These are phyloP conservation scores for Drosophila guanche DNA, from an alignment of 1,140 invertebrate genomes.

Conservation along the genomic window DNA sequence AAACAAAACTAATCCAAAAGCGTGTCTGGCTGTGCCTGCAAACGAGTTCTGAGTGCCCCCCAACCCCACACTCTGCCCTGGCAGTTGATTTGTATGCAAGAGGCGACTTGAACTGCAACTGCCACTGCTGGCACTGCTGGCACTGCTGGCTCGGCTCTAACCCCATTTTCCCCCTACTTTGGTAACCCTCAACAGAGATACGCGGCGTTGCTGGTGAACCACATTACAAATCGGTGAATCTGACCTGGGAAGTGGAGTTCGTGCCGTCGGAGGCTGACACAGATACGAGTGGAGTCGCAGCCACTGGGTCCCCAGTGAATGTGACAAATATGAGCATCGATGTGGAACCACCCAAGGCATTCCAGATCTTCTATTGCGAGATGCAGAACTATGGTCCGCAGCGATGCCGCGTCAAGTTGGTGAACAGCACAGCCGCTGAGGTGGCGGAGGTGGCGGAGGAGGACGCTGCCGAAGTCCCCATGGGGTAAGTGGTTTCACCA, in stretches of 20 bases:
- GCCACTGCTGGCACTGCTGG: constrained; percentile 36
- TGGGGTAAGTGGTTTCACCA: constrained; percentile 28
- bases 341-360: constrained; percentile 83
- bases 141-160: constrained; percentile 47
- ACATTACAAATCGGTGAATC: constrained; percentile 88
- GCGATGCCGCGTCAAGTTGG: constrained; percentile 87
- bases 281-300: constrained; percentile 40
- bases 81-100: constrained; percentile 77
- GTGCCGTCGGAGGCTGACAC: constrained; percentile 72
- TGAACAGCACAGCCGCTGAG: constrained; percentile 76
- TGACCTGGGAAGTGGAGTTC: constrained; percentile 87
- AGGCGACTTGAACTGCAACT: constrained; percentile 32
- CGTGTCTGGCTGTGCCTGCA: constrained; percentile 37
- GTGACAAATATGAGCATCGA: constrained; percentile 76
- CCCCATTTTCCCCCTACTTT: constrained; percentile 72
- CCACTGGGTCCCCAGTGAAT: constrained; percentile 17
- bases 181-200: constrained; percentile 84
- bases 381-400: constrained; percentile 90
- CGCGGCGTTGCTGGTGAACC: constrained; percentile 88
- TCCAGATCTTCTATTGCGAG: constrained; percentile 90
- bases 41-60: constrained; percentile 64
- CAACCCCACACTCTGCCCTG: constrained; percentile 10
- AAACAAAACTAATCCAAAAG: constrained; percentile 60
- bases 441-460: constrained; percentile 27
- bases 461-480: constrained; percentile 19